Base-by-base conservation (phyloP, 2,113 vertebrate species). In the Leptodactylus fuscus region DNA sequence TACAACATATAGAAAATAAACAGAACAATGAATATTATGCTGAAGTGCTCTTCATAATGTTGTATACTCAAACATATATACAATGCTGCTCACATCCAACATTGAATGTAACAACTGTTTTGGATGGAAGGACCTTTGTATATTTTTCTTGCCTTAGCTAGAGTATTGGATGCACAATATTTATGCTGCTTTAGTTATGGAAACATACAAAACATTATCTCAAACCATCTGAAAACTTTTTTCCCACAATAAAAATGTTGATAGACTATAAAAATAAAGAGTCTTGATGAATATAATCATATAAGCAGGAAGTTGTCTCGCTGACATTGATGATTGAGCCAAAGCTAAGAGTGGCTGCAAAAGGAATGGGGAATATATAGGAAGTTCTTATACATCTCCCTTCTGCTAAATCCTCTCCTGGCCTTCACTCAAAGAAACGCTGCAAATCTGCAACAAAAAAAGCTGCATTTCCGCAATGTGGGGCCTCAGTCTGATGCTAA, bases 121-220 rank as follows among this genome's bases (percentile, higher is more conserved):
- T 36, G 38, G 32, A 49, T 55, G 12, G 29, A 55, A 58, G 32
- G 20, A 78, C 20, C 58, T 34, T 55, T 79, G n/a, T 80, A 29
- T 80, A 80, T 80, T 60, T 80, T 36, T 80, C 32, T 80, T 44
- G 36, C 34, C 55, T 58, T 80, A 41, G 77, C 34, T 16, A 16
- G 32, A 58, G 38, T 44, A 44, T 80, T 29, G 34, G 12, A 80
- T 44, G 36, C 12, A 60, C 53, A 80, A 60, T 62, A 80, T 62
- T 80, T 62, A 44, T 80, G 13, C 55, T 60, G 49, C 55, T 62
- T 60, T 44, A 16, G 36, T 62, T 80, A 80, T 27, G 22, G 44
- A 80, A 80, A 80, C 55, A 60, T 62, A 44, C 77, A 44, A 22
- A 1, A 10, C 11, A n/a, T 6, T 78, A 55, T 34, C 49, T 36